These are phyloP conservation scores for Phania funesta DNA, from an alignment of 2,888 invertebrate species.

Conservation along the genomic window DNA sequence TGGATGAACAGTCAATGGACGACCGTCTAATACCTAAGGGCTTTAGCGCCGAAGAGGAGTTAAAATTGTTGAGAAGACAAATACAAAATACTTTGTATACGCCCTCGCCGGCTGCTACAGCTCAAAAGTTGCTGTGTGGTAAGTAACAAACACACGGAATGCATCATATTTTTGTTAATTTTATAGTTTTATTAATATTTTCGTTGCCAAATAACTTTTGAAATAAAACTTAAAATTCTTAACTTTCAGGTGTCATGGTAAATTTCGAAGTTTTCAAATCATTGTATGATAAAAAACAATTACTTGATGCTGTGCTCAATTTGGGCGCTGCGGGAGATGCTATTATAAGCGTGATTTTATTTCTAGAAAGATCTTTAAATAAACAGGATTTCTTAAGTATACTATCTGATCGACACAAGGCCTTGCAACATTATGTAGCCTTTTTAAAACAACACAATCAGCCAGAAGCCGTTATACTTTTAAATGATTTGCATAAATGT, in stretches of 20 bases:
- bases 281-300: conserved; percentile 85
- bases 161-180: too few species aligned
- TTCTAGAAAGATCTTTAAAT: conserved; percentile 87
- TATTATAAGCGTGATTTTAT: conserved; percentile 85
- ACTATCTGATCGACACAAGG: conserved; percentile 85
- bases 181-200: too few species aligned
- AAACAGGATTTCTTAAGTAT: conserved; percentile 86
- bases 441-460: conserved; percentile 86
- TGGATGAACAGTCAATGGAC: conserved; percentile 76
- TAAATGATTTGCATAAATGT: conserved; percentile 86
- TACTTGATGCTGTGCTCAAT: conserved; percentile 86
- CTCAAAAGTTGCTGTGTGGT: conserved; percentile 81
- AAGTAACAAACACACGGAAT: too few species aligned
- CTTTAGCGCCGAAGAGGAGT: conserved; percentile 79
- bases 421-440: conserved; percentile 87
- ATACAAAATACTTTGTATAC: conserved; percentile 76
- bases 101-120: conserved; percentile 75
- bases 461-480: conserved; percentile 85
- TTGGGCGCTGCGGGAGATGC: conserved; percentile 90
- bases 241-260: conserved; percentile 76
- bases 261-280: conserved; percentile 82
- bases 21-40: conserved; percentile 75
- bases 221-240: not conserved
- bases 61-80: conserved; percentile 76
- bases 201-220: too few species aligned